phyloP scores from a whole-genome alignment of 2,797 vertebrate species.

The Phoebastria nigripes region DNA sequence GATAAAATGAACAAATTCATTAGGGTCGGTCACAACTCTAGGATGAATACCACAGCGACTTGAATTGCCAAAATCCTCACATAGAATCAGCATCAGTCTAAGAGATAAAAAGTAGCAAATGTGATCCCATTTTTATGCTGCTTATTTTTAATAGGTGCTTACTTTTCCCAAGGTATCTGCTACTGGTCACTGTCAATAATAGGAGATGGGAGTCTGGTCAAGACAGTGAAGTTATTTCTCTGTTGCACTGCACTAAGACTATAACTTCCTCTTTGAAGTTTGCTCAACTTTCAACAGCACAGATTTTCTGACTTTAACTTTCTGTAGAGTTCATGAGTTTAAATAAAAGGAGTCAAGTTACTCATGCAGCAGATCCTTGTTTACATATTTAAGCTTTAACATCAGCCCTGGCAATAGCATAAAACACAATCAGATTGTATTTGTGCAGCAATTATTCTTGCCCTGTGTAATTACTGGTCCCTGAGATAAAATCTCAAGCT shows the following conservation, averaged over 20 bases:
- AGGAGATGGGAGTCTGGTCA: neutral
- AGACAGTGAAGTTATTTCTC: neutral
- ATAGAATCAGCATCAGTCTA: neutral
- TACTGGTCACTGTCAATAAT: neutral
- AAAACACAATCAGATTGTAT: constrained; percentile 43
- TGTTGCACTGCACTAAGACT: neutral
- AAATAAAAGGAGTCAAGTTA: neutral
- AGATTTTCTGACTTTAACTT: neutral
- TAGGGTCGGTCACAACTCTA: neutral
- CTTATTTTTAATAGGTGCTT: neutral
- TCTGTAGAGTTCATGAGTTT: neutral
- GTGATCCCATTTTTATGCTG: neutral
- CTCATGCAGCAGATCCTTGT: neutral
- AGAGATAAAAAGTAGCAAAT: neutral
- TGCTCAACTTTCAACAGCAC: neutral
- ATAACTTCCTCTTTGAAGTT: neutral
- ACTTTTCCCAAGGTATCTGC: neutral
- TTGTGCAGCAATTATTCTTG: constrained; percentile 72
- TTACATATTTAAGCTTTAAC: constrained; percentile 36
- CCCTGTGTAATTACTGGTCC: constrained; percentile 56
- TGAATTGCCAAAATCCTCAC: neutral
- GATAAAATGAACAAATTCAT: neutral
- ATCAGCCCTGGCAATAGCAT: constrained; percentile 10
- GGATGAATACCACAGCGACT: neutral
- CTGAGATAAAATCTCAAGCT: constrained; percentile 70